Conservation (phyloP, 1,140 invertebrate species). For the Megalonaias nervosa region DNA sequence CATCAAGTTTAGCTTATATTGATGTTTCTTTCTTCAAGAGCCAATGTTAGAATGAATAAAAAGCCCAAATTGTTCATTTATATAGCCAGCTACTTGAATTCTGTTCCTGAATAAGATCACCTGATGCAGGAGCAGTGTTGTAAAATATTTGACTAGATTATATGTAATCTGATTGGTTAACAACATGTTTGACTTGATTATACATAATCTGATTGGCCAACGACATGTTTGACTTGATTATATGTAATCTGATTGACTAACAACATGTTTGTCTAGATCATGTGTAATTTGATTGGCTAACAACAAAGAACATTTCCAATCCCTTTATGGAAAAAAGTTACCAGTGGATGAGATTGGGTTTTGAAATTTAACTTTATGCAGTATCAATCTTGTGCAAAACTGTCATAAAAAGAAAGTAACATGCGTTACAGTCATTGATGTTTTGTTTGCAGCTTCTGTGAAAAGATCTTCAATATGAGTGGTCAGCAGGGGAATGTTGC, state of each 20-base stretch:
- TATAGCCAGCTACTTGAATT: too few relatives aligned
- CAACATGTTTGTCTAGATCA: neutral
- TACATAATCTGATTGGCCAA: neutral
- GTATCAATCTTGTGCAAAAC: neutral
- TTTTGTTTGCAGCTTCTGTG: conserved; percentile 74
- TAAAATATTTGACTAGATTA: too few relatives aligned
- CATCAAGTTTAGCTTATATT: too few relatives aligned
- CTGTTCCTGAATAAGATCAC: too few relatives aligned
- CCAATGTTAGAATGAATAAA: too few relatives aligned
- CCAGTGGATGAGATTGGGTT: too few relatives aligned
- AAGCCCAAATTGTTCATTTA: too few relatives aligned
- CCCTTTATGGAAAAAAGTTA: too few relatives aligned
- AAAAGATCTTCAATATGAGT: conserved; percentile 77
- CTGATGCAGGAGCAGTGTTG: too few relatives aligned
- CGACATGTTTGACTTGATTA: neutral
- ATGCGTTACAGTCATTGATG: neutral
- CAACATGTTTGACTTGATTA: conserved; percentile 11
- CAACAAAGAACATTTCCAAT: too few relatives aligned
- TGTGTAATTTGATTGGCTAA: neutral
- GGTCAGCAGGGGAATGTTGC: conserved; percentile 74
- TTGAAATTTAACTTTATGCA: neutral
- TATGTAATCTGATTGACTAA: neutral
- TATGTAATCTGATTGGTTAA: too few relatives aligned
- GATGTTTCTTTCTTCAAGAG: too few relatives aligned
- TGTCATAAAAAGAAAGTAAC: neutral